Base-by-base conservation (phyloP, 2,113 vertebrate species). In the Cyrtonyx montezumae region DNA sequence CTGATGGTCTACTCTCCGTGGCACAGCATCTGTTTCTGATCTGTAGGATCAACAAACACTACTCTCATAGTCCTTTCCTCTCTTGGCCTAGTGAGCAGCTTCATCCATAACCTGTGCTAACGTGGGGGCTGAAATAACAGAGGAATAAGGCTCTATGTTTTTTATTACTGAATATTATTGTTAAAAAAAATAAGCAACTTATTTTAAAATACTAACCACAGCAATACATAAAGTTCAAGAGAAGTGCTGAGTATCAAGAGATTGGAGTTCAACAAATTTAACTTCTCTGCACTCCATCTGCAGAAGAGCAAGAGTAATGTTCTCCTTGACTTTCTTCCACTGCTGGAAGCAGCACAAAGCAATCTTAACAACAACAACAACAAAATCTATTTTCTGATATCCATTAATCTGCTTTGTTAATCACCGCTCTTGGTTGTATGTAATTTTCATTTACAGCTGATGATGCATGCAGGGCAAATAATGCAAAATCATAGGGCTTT, bases 341-440 rank as follows among this genome's bases (percentile, higher is more conserved):
- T 67, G 42, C 8, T 96, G 95, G 92, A 95, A 86, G 71, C 79
- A 80, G n/a, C 65, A 94, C 76, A 95, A 96, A 95, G 82, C 43
- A 49, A 37, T 53, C 69, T 58, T 65, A 75, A 68, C 23, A 63
- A 88, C 90, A 21, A 53, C 74, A 67, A 68, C 30, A 51, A 8
- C 26, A 43, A 8, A 66, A 26, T 79, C 90, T 91, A 55, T 76
- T 93, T 93, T 91, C 76, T 5, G 9, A 70, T 70, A 67, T 67
- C 56, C 61, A 66, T 92, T 94, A n/a, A 95, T 92, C 90, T 94
- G 76, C 91, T 90, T 77, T 90, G 62, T 86, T 71, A 85, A 46
- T 80, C n/a, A 28, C 62, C 15, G 40, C 62, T 90, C 8, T 8
- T 28, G 68, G 71, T 37, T 49, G 30, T 26, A 12, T 34, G 67